Conservation (phyloP, 2,797 vertebrate genomes). For the Lacerta viridis region DNA sequence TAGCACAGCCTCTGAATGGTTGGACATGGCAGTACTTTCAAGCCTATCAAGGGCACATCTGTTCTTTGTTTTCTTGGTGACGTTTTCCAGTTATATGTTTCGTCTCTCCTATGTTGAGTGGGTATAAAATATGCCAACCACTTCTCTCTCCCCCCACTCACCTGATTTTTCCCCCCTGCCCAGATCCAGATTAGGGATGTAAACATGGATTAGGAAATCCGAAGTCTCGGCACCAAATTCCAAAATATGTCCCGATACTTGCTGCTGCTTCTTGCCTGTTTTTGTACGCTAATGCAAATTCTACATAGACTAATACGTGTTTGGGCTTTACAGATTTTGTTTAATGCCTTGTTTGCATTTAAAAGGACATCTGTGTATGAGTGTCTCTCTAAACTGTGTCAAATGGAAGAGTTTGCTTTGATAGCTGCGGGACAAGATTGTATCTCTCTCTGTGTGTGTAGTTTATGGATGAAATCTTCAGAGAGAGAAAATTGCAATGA, state of each 20-base stretch:
- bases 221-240: not conserved
- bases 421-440: not conserved
- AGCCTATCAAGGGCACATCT: not conserved
- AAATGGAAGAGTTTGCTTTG: not conserved
- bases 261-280: not conserved
- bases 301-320: not conserved
- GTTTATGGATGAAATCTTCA: not conserved
- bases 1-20: not conserved
- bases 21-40: not conserved
- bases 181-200: not conserved
- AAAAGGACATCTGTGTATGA: not conserved
- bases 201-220: not conserved
- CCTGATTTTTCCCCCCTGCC: no score
- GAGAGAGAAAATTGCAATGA: not conserved
- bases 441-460: not conserved
- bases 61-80: not conserved
- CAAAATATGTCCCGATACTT: not conserved
- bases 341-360: constrained; percentile 6
- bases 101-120: not conserved
- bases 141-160: not conserved
- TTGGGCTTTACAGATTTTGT: not conserved
- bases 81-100: not conserved
- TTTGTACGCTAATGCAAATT: not conserved
- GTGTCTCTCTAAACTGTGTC: not conserved
- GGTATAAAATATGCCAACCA: not conserved